Evolutionary conservation across 1,140 invertebrate species (phyloP), one percentile per base, ranked within the genome.

Genomic region (Pseudomyrmex pallidus): DNA sequence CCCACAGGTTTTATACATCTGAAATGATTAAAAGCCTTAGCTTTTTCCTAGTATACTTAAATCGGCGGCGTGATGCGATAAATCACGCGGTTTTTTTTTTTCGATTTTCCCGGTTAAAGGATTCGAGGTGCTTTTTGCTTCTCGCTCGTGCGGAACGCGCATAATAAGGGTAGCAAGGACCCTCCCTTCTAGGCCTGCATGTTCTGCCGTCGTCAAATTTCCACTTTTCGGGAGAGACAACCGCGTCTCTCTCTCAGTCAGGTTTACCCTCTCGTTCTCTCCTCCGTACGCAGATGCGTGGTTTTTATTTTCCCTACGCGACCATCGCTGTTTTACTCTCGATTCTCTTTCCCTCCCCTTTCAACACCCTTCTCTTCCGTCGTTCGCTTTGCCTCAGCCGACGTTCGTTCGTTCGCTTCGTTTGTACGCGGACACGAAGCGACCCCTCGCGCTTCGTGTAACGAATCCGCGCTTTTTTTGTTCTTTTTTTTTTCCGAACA

Each of bases 391-490:
- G 35, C 50, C 2, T n/a, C 48, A 3, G 48, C 3, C 56, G 46
- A 13, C 50, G 67, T 46, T 22, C 73, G 61, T 70, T 59, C 72
- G 15, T 1, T 74, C 10, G 54, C 56, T 82, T 54, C 87, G 84
- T 76, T 85, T 77, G 74, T 73, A 67, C 83, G 78, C 67, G 68
- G 44, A 67, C 84, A 62, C 64, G 59, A 67, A 83, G 25, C 57
- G 78, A 87, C 85, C 73, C 72, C 72, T 85, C 57, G 77, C 78
- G 86, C 54, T 54, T 62, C 57, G 83, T 88, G 90, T 91, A 91
- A 91, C 90, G 90, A 91, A 91, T 91, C 89, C 83, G 86, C 87
- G 86, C 89, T 91, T 91, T 91, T 91, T 91, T 90, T 84, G 56
- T 48, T 67, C 22, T 62, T 86, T 86, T 17, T 62, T 86, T 86